Percentiles rank a stretch among this genome's conserved stretches.
phyloP scores from a whole-genome alignment of 2,888 invertebrate genomes.

The Vesta saturnalis region DNA sequence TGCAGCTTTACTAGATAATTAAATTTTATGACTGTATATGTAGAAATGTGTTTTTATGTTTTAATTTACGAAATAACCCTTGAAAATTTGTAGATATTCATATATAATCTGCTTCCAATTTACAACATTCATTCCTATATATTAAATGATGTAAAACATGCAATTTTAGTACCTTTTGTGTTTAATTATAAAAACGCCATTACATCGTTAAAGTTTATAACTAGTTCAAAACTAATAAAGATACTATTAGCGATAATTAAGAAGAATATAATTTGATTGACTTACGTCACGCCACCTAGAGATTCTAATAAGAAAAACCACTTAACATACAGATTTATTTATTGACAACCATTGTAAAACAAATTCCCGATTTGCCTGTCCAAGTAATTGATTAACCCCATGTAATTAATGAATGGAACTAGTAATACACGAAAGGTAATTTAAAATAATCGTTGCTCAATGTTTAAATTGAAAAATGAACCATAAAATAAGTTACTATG shows the following conservation, averaged over 20 bases:
- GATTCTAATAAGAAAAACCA: background rate
- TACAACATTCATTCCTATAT: background rate
- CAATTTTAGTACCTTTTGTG: background rate
- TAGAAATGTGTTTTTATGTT: background rate
- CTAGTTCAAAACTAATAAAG: background rate
- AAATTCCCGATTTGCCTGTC: constrained; percentile 1
- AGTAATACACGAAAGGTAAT: background rate
- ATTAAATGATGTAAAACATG: background rate
- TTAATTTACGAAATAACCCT: too few relatives aligned
- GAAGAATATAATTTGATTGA: background rate
- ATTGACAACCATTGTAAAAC: background rate
- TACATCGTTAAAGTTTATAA: constrained; percentile 5
- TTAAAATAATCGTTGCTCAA: constrained; percentile 2
- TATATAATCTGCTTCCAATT: background rate
- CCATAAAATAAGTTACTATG: background rate
- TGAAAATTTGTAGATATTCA: background rate
- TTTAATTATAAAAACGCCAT: background rate
- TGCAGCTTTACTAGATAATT: background rate
- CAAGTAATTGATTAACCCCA: background rate
- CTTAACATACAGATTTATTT: background rate
- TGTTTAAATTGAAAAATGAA: constrained; percentile 11
- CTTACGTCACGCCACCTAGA: background rate
- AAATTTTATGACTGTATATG: constrained; percentile 5
- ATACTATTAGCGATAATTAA: background rate
- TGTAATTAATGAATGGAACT: constrained; percentile 4